Evolutionary conservation across 2,888 invertebrate species (phyloP), one percentile per base, ranked within the genome.

Genomic region (Leucophenga montana): DNA sequence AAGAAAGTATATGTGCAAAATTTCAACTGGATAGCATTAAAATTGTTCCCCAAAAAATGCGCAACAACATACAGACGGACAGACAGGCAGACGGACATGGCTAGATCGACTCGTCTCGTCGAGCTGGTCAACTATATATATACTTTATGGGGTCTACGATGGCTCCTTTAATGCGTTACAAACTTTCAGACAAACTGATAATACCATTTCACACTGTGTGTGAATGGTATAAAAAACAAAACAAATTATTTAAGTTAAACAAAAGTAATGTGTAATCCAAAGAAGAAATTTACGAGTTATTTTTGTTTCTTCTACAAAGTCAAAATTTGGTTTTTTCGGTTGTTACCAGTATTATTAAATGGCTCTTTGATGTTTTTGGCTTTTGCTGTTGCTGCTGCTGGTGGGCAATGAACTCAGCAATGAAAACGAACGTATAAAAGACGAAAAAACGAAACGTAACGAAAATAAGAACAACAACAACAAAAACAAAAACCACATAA

Each of bases 371-470:
- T 56, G 61, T 53, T 46, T 48, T 59, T 27, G 9, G 66, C 59
- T 65, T 67, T 39, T 48, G 18, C 59, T 71, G 61, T 57, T 68
- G 64, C 48, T 70, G 76, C 20, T 75, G 71, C 33, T 66, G 67
- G 33, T 73, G 83, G 86, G 82, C 86, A 85, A 80, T 86, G 86
- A 86, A 86, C 86, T 86, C 72, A 75, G 78, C 84, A 86, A 86
- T 85, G 86, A 86, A 86, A 86, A 86, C 86, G 86, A 86, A 86
- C 80, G 86, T 82, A 85, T 79, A 81, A 85, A 80, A 78, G 77
- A 81, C 75, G 76, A 82, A 78, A 78, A 77, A 71, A 65, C 31
- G 31, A 70, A 79, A 83, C 66, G 70, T 44, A 56, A 57, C 16
- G 65, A 46, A 16, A 71, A 71, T 69, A 73, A 71, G 71, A 71